Percentiles rank a stretch among this genome's conserved stretches.
Conservation (phyloP, 2,113 vertebrate genomes). For the Rhipidura dahli region DNA sequence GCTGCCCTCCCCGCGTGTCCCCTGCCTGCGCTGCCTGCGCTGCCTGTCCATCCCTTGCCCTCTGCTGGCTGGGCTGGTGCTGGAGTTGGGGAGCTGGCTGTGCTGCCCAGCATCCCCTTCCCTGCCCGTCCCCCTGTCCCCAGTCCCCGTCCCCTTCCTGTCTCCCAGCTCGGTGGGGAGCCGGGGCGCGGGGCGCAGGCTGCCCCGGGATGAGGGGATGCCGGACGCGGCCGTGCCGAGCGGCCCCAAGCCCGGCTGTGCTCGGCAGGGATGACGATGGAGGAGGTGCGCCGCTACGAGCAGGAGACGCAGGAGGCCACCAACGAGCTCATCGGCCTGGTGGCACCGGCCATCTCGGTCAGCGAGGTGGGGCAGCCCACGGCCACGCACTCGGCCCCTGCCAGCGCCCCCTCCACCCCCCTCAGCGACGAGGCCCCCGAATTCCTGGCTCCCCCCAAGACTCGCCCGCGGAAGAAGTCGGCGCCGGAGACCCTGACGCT, state of each 20-base stretch:
- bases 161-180: neutral
- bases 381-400: constrained; percentile 41
- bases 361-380: constrained; percentile 41
- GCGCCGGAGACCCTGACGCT: constrained; percentile 70
- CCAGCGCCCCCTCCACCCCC: constrained; percentile 69
- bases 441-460: constrained; percentile 69
- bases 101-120: neutral
- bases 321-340: constrained; percentile 72
- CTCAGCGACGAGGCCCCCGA: constrained; percentile 68
- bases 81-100: neutral
- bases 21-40: neutral
- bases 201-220: neutral
- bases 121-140: neutral
- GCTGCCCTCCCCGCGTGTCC: neutral
- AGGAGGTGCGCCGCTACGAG: constrained; percentile 74
- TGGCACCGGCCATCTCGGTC: constrained; percentile 66
- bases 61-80: neutral
- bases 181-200: neutral
- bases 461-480: constrained; percentile 68
- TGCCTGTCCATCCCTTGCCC: neutral
- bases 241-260: constrained; percentile 9
- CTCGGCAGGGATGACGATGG: constrained; percentile 74
- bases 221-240: neutral
- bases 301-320: constrained; percentile 73
- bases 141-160: neutral